phyloP scores from a whole-genome alignment of 2,113 vertebrate species.

The Ptychochromis oligacanthus region DNA sequence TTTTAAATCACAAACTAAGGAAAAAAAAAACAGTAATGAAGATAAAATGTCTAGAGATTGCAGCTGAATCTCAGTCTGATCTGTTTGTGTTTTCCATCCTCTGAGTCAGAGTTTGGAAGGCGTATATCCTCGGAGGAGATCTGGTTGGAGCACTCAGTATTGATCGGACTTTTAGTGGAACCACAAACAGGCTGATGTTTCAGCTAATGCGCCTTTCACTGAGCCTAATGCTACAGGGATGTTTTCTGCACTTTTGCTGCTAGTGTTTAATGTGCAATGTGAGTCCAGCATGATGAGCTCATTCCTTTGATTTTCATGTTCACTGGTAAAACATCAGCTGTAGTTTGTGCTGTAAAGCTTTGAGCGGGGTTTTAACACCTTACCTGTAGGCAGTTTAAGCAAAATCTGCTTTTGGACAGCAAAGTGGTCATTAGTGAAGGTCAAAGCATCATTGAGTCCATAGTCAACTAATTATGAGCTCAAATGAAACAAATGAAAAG shows the following conservation, averaged over 20 bases:
- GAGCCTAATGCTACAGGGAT: conserved; percentile 3
- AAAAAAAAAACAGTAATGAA: neutral
- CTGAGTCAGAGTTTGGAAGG: neutral
- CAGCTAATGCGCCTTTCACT: conserved; percentile 39
- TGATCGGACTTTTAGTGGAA: conserved; percentile 35
- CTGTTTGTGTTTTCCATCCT: conserved; percentile 6
- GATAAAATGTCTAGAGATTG: neutral
- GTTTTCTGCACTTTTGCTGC: neutral
- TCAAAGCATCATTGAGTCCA: too few species aligned
- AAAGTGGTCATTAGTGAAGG: too few species aligned
- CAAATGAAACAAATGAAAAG: too few species aligned
- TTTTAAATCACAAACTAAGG: neutral
- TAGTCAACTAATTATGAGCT: neutral
- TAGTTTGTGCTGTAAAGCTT: neutral
- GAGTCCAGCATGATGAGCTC: conserved; percentile 17
- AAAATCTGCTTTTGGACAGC: too few species aligned
- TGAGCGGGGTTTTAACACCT: too few species aligned
- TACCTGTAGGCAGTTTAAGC: too few species aligned
- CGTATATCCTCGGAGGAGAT: conserved; percentile 26
- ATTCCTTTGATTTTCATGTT: neutral
- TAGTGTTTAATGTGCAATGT: neutral
- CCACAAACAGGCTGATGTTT: conserved; percentile 46
- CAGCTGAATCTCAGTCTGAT: neutral
- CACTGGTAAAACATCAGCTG: too few species aligned
- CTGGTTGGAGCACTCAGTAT: conserved; percentile 30